Percentiles rank a stretch among this genome's conserved stretches.
phyloP scores from a whole-genome alignment of 2,113 vertebrate species.

The Stomatorhinus ivindoensis region DNA sequence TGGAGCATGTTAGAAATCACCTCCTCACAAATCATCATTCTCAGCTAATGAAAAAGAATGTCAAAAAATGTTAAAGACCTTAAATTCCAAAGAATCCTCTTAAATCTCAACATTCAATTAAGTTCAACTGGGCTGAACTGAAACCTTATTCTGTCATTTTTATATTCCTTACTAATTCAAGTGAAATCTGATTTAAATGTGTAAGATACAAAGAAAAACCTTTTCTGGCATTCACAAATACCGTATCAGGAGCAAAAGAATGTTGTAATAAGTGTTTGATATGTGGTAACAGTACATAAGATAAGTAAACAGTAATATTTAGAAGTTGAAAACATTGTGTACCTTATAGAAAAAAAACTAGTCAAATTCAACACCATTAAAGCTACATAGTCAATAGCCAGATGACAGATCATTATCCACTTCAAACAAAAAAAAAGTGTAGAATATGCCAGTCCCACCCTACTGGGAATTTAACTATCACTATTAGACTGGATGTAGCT shows the following conservation, averaged over 20 bases:
- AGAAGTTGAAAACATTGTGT: neutral
- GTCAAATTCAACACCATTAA: neutral
- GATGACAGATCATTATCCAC: neutral
- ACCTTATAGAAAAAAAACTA: neutral
- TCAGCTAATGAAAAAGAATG: neutral
- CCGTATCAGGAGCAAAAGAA: neutral
- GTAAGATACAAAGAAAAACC: neutral
- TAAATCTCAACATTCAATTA: neutral
- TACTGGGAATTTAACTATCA: neutral
- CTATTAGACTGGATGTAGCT: neutral
- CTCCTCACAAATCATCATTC: neutral
- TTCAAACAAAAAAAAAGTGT: neutral
- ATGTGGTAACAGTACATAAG: neutral
- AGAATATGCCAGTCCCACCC: neutral
- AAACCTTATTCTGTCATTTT: constrained; percentile 56
- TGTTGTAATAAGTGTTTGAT: neutral
- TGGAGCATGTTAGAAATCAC: neutral
- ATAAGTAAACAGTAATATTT: neutral
- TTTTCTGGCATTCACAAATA: constrained; percentile 2
- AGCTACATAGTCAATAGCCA: neutral
- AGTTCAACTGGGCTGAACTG: constrained; percentile 59
- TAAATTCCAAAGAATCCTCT: neutral
- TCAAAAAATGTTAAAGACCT: neutral
- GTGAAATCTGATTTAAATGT: neutral
- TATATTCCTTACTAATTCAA: constrained; percentile 52